Base-by-base conservation (phyloP, 2,113 vertebrate genomes). In the Glareola pratincola region DNA sequence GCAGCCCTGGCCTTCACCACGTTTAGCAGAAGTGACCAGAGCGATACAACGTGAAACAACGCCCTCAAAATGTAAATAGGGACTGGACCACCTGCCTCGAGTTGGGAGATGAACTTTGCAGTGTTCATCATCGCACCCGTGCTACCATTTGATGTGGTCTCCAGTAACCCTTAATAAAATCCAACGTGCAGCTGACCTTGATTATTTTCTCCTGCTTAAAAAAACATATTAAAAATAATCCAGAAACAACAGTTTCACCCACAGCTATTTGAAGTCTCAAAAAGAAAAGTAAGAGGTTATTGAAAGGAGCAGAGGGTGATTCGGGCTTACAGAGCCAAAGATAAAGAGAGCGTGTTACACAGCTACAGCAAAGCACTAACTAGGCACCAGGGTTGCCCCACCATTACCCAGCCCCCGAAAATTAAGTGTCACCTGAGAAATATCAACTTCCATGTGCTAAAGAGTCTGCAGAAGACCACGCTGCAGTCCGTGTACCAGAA, bases 291-390 rank as follows among this genome's bases (percentile, higher is more conserved):
- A 67, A 71, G 22, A 69, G 15, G 34, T 51, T 32, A 69, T 21
- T 73, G 78, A 92, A 67, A 76, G 1, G 15, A 79, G 63, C 17
- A 34, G 36, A 67, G 72, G 20, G 37, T 13, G 43, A 36, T 15
- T 88, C 3, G 2, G 37, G 32, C 62, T 78, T 72, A 63, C 19
- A 53, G 17, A 78, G 41, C 26, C 54, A 74, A 17, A 54, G 62
- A 68, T 53, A 53, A 39, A 41, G 1, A 8, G 15, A 24, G 20
- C 7, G 0, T 1, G 0, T 56, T n/a, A 69, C 12, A 15, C n/a
- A 56, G 76, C 8, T 32, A 4, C 12, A 32, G 14, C n/a, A 24
- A 22, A 24, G n/a, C 2, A 4, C 16, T n/a, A 39, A 39, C n/a
- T 19, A 11, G 68, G 60, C 37, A 60, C n/a, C 48, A 79, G 67